Base-by-base conservation (phyloP, 1,140 invertebrate species). In the Drosophila kanapiae region DNA sequence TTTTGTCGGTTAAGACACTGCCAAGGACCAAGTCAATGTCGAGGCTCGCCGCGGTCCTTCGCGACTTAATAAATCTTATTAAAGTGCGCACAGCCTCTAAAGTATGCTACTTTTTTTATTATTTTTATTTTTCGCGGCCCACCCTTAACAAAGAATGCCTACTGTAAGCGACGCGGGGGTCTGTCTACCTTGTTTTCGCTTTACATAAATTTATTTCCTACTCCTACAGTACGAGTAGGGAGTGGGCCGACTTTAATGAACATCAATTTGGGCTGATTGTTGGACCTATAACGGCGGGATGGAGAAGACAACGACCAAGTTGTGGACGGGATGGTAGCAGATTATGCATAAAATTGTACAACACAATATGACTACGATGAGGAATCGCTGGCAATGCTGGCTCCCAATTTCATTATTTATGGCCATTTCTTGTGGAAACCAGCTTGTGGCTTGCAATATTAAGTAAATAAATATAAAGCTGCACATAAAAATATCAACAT, bases 31-130 rank as follows among this genome's bases (percentile, higher is more conserved):
- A 82, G 71, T 72, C 77, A 87, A 87, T 80, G 79, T 77, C 71
- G 61, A 69, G 48, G 54, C 67, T 60, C 42, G 61, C 45, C 38
- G 67, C 42, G 43, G 43, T 57, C 60, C 58, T 37, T 51, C 63
- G 58, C 68, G 77, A 88, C 84, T 88, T 88, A 84, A 88, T 88
- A 88, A 88, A 88, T 88, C 84, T 81, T 88, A 83, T 88, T 88
- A 84, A 88, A 88, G 84, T 88, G 78, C 69, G 68, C 84, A 68
- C 65, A 58, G 77, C 62, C 78, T 80, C 72, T 78, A 81, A 88
- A 88, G 82, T 81, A 80, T 78, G 72, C 67, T 75, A 59, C 59
- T 42, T 65, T 69, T 80, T 65, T n/a, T n/a, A n/a, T n/a, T 56
- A 53, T 62, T 23, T 62, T n/a, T n/a, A n/a, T n/a, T 70, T 78